Base-by-base conservation (phyloP, 1,140 invertebrate genomes). In the Danaus melanippus region DNA sequence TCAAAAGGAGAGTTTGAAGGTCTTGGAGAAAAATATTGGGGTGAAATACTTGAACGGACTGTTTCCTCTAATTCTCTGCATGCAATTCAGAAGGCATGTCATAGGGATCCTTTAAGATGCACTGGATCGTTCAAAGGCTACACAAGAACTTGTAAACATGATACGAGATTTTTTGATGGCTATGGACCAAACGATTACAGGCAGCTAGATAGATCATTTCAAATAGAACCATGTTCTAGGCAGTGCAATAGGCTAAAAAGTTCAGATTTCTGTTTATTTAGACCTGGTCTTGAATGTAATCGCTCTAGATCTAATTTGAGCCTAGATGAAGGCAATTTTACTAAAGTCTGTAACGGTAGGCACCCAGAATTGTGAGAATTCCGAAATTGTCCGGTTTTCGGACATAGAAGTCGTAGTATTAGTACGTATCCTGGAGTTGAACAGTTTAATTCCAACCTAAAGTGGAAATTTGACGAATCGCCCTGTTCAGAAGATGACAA, bases 11-110 rank as follows among this genome's bases (percentile, higher is more conserved):
- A 92, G 68, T 88, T 92, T 50, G 91, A 92, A 69, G 91, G 91
- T 3, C 84, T 92, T 1, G 91, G 91, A n/a, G 92, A 93, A 73
- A 92, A 93, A 77, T 92, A 93, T 70, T 93, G 92, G 92, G 92
- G 92, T 21, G 92, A 93, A 85, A 93, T 93, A 62, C 79, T 93
- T 39, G 92, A 93, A 74, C 84, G 92, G 10, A 93, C 92, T 1
- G 89, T 92, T 9, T 92, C 91, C 39, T 91, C 91, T 1, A 90
- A 87, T 54, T 92, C 91, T 44, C 79, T 93, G 10, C 92, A 92
- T 69, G 90, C 89, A 21, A 87, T 92, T 53, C 91, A 92, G 62
- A 90, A 90, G 69, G 80, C 86, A 17, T 88, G 88, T 56, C 86
- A 87, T 42, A 71, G 84, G 65, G 86, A 87, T 60, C 76, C 69